A percentile compares a stretch with the other conserved stretches of the same genome.
These are phyloP conservation scores for Myathropa florea DNA, from an alignment of 2,888 invertebrate genomes.

Conservation along the genomic window DNA sequence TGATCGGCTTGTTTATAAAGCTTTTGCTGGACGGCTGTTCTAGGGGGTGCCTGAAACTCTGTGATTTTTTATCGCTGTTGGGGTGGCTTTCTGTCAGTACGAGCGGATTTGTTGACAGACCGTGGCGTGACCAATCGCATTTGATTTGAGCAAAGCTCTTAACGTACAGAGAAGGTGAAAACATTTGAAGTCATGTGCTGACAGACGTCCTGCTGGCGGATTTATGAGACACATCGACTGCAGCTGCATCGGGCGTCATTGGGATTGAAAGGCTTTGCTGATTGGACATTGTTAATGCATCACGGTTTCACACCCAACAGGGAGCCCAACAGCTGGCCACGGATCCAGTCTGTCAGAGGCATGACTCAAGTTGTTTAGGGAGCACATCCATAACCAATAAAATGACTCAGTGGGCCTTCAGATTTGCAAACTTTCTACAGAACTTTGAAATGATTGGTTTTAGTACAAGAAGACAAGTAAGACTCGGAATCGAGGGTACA, in stretches of 20 bases:
- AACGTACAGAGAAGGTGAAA: neutral
- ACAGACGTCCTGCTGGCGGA: neutral
- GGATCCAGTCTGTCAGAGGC: neutral
- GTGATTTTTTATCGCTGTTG: too few relatives aligned
- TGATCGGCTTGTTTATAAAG: neutral
- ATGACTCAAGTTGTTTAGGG: neutral
- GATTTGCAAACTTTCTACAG: too few relatives aligned
- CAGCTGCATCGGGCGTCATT: neutral
- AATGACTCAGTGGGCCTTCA: too few relatives aligned
- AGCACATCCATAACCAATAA: neutral
- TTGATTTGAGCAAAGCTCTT: neutral
- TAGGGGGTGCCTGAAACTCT: neutral
- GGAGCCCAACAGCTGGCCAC: neutral
- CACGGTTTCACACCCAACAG: neutral
- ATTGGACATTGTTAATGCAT: neutral
- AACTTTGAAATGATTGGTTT: too few relatives aligned
- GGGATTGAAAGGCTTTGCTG: neutral
- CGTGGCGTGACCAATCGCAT: neutral
- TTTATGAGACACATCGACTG: neutral
- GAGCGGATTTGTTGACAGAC: neutral
- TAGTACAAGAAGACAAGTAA: too few relatives aligned
- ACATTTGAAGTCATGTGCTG: neutral
- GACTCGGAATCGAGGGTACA: too few relatives aligned
- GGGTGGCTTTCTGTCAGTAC: too few relatives aligned
- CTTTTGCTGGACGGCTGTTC: neutral